Evolutionary conservation across 2,888 invertebrate genomes (phyloP).

Genomic region (Lamellibrachia columna): DNA sequence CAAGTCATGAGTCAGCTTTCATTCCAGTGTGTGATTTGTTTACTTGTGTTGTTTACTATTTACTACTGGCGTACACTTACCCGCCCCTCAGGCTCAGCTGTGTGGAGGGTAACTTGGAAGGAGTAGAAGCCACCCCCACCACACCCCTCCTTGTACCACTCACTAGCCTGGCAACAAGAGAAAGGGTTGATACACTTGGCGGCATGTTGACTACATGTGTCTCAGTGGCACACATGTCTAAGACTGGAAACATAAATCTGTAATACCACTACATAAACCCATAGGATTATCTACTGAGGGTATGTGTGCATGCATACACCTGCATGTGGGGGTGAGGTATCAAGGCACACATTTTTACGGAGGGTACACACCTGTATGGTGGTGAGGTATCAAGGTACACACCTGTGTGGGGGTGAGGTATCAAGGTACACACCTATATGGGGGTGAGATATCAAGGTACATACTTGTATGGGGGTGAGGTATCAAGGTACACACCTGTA

Average conservation of each 20-base stretch:
- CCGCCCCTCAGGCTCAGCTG: conserved; percentile 42
- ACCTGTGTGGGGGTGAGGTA: too few relatives aligned
- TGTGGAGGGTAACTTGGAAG: conserved; percentile 42
- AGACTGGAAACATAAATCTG: not conserved
- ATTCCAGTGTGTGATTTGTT: not conserved
- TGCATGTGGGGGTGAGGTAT: not conserved
- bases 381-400: too few relatives aligned
- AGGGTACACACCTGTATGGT: too few relatives aligned
- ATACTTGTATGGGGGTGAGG: not conserved
- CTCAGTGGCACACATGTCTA: not conserved
- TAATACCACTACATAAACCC: not conserved
- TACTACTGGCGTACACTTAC: conserved; percentile 34
- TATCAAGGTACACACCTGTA: not conserved
- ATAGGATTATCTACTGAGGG: not conserved
- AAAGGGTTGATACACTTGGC: not conserved
- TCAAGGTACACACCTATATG: not conserved
- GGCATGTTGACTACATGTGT: not conserved
- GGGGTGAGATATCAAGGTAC: not conserved
- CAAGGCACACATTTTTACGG: too few relatives aligned
- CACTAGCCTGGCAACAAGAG: conserved; percentile 26
- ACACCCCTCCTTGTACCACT: conserved; percentile 50
- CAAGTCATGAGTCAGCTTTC: too few relatives aligned
- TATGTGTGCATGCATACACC: not conserved
- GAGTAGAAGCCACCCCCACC: conserved; percentile 52
- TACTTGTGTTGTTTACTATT: not conserved